Evolutionary conservation across 2,797 vertebrate species (phyloP).

Genomic region (Yasuhikotakia modesta): DNA sequence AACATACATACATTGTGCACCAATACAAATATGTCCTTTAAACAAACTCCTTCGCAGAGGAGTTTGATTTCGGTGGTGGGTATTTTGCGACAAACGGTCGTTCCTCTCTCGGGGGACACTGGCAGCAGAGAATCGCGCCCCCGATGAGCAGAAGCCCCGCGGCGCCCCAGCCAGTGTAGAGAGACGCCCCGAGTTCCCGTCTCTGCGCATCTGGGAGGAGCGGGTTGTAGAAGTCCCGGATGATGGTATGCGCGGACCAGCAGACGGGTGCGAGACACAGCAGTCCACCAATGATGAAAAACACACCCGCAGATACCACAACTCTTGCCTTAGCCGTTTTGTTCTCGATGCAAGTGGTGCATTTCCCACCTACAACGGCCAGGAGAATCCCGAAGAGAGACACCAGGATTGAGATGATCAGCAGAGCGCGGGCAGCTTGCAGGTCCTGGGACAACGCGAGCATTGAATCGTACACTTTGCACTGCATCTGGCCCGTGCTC

Average conservation of each 20-base stretch:
- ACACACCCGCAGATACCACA: constrained; percentile 72
- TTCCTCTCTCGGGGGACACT: constrained; percentile 65
- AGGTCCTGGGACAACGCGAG: constrained; percentile 73
- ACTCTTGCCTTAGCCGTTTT: constrained; percentile 72
- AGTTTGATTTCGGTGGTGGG: constrained; percentile 67
- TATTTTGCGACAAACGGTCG: constrained; percentile 68
- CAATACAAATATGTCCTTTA: constrained; percentile 49
- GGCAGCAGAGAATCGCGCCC: constrained; percentile 81
- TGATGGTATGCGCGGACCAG: constrained; percentile 76
- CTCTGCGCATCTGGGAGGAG: constrained; percentile 73
- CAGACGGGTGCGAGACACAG: constrained; percentile 76
- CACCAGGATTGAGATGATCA: constrained; percentile 73
- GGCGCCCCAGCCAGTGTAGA: constrained; percentile 89
- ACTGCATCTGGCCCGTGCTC: constrained; percentile 78
- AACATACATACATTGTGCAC: not conserved
- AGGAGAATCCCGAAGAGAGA: constrained; percentile 75
- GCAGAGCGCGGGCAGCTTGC: constrained; percentile 75
- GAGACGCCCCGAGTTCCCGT: constrained; percentile 85
- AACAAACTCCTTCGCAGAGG: constrained; percentile 72
- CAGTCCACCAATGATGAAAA: constrained; percentile 76
- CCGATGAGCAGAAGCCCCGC: constrained; percentile 82
- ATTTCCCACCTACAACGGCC: constrained; percentile 80
- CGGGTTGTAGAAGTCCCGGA: constrained; percentile 81
- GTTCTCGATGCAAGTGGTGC: constrained; percentile 79
- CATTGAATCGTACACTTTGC: constrained; percentile 75